Evolutionary conservation across 2,888 invertebrate genomes (phyloP).

Genomic region (Pharmacophagus antenor): DNA sequence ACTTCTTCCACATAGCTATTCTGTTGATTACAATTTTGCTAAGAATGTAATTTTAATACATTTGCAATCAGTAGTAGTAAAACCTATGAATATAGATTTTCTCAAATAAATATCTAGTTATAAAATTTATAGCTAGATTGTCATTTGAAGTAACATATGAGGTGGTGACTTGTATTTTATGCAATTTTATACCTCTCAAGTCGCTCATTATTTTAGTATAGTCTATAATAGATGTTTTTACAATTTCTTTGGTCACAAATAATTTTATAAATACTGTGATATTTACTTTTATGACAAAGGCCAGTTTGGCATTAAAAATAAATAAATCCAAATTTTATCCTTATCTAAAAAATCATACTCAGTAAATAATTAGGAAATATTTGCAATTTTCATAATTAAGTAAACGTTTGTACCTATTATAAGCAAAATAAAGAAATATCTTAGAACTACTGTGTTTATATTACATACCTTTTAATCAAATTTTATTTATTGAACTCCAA

Average conservation of each 20-base stretch:
- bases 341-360: constrained; percentile 37
- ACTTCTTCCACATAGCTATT: constrained; percentile 34
- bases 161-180: constrained; percentile 43
- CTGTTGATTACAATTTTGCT: constrained; percentile 32
- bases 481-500: too few species aligned
- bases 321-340: constrained; percentile 56
- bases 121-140: constrained; percentile 40
- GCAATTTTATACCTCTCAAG: constrained; percentile 45
- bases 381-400: constrained; percentile 34
- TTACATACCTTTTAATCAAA: constrained; percentile 5
- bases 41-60: constrained; percentile 38
- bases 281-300: constrained; percentile 76
- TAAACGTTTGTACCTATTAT: constrained; percentile 32
- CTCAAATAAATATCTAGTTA: constrained; percentile 28
- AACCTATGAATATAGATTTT: too few species aligned
- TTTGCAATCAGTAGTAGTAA: constrained; percentile 53
- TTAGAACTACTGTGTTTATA: constrained; percentile 32
- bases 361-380: constrained; percentile 37
- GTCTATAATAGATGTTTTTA: constrained; percentile 49
- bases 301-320: constrained; percentile 71
- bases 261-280: constrained; percentile 79
- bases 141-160: constrained; percentile 36
- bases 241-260: constrained; percentile 72
- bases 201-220: constrained; percentile 50
- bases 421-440: constrained; percentile 43